These are phyloP conservation scores for Lepus timidus DNA, from an alignment of 2,113 vertebrate genomes.

Conservation along the genomic window DNA sequence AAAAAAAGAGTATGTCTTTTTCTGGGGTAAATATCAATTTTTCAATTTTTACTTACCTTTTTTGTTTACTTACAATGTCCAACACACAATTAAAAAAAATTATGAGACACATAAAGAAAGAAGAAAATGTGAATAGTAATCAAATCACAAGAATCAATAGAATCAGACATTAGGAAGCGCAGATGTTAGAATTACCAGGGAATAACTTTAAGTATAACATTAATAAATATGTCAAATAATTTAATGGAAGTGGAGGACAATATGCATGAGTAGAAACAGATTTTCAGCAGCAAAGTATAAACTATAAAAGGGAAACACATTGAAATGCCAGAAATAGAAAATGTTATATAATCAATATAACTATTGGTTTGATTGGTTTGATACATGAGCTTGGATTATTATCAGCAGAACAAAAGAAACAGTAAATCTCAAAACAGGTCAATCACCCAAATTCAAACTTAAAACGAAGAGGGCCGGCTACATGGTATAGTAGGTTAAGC, in stretches of 20 bases:
- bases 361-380: background rate
- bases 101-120: background rate
- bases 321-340: background rate
- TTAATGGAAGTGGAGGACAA: background rate
- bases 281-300: background rate
- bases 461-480: too few species aligned
- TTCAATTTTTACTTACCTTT: background rate
- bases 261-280: background rate
- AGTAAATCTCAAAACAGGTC: background rate
- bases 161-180: background rate
- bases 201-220: conserved; percentile 5
- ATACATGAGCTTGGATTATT: background rate
- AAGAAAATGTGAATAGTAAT: background rate
- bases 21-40: background rate
- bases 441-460: background rate
- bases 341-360: background rate
- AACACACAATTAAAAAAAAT: background rate
- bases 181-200: background rate
- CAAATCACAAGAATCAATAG: background rate
- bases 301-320: background rate
- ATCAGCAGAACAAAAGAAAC: background rate
- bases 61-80: background rate
- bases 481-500: too few species aligned
- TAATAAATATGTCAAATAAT: background rate
- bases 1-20: background rate